Conservation (phyloP, 2,797 vertebrate genomes). For the Jordanella pulchra region DNA sequence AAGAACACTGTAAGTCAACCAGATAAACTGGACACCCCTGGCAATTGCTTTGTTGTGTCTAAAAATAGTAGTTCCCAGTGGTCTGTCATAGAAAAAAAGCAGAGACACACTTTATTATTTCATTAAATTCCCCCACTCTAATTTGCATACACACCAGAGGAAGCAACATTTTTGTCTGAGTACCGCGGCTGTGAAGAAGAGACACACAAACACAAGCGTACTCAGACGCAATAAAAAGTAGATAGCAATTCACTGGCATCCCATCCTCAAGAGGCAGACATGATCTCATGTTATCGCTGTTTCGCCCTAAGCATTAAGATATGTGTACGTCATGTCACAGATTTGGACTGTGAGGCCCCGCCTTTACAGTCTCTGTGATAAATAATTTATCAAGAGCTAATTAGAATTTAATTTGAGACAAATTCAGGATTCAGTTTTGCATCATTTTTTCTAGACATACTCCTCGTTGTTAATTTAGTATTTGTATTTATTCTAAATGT, state of each 20-base stretch:
- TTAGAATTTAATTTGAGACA: constrained; percentile 67
- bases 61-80: constrained; percentile 72
- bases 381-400: constrained; percentile 77
- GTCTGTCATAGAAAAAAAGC: constrained; percentile 53
- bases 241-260: constrained; percentile 53
- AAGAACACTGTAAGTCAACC: constrained; percentile 66
- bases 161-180: constrained; percentile 62
- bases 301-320: constrained; percentile 70
- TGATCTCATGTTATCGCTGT: constrained; percentile 79
- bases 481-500: constrained; percentile 35
- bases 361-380: constrained; percentile 64
- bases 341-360: constrained; percentile 50
- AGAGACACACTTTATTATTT: constrained; percentile 68
- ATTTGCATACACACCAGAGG: constrained; percentile 71
- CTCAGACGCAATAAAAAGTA: constrained; percentile 48
- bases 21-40: constrained; percentile 72
- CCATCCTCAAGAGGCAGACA: constrained; percentile 67
- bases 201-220: constrained; percentile 47
- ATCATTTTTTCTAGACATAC: constrained; percentile 39
- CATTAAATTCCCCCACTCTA: constrained; percentile 62
- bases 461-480: constrained; percentile 35
- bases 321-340: constrained; percentile 68
- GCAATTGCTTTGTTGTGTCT: constrained; percentile 78
- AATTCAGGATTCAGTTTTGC: constrained; percentile 52
- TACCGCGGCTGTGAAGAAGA: constrained; percentile 52